Base-by-base conservation (phyloP, 2,113 vertebrate genomes). In the Clinocottus analis region DNA sequence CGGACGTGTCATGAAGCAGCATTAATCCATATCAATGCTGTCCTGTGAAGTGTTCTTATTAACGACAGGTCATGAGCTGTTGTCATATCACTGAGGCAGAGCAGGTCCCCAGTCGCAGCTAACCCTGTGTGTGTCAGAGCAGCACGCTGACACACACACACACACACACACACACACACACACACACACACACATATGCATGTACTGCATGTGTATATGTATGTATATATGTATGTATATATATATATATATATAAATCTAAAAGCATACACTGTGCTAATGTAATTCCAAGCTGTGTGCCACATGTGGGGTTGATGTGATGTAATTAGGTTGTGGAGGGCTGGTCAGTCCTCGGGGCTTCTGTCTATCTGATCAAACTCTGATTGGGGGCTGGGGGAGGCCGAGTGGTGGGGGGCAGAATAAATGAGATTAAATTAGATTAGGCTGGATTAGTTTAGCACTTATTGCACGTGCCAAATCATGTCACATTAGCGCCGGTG, bases 391-490 rank as follows among this genome's bases (percentile, higher is more conserved):
- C 31, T 13, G 27, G 66, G 74, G 77, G 45, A 7, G 82, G 76
- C 51, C 29, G 65, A 39, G 66, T 49, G 65, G 68, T 37, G 72
- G 86, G 79, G 83, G 78, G 74, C 71, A 84, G 84, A 92, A 94
- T 93, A 94, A 93, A 93, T 93, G 87, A 78, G 80, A 91, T 91
- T 86, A 89, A 87, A 91, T 93, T 90, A 89, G 87, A 94, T 94
- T 93, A 93, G 75, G 91, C 86, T 86, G 85, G 91, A 94, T 94
- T 94, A 93, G 93, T 92, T 94, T 94, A 93, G 90, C 91, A 87
- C 90, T 94, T 93, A 94, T 94, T 93, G 93, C 93, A 92, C 87
- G 85, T 91, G 93, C 92, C 93, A 92, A 92, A 92, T 94, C 92
- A 92, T 91, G 91, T 93, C 92, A 93, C 90, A 93, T 93, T 92